A percentile compares a stretch with the other conserved stretches of the same genome.
phyloP scores from a whole-genome alignment of 2,888 invertebrate genomes.

The Nemotelus nigrinus region DNA sequence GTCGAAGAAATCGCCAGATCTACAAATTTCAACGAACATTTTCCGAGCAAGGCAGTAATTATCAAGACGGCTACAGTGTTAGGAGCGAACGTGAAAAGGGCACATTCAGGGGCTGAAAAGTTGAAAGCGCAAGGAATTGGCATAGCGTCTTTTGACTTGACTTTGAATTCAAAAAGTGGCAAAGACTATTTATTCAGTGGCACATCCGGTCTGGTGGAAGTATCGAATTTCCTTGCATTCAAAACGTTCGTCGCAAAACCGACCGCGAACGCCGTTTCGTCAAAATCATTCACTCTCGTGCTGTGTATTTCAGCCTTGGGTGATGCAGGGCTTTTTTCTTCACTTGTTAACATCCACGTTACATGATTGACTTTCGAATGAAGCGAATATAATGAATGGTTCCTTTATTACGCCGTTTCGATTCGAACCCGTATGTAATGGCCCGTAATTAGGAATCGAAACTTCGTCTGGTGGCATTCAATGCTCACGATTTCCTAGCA shows the following conservation, averaged over 20 bases:
- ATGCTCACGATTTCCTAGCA: slow-evolving; percentile 1
- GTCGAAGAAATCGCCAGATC: background rate
- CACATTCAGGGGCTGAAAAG: slow-evolving; percentile 12
- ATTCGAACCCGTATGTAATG: slow-evolving; percentile 26
- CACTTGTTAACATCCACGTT: slow-evolving; percentile 28
- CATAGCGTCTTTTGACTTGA: slow-evolving; percentile 11
- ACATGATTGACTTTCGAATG: slow-evolving; percentile 39
- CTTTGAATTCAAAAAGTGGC: slow-evolving; percentile 41
- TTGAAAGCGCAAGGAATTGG: slow-evolving; percentile 10
- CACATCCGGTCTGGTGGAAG: slow-evolving; percentile 34
- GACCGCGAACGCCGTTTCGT: background rate
- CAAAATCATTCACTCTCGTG: slow-evolving; percentile 1
- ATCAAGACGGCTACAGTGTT: background rate
- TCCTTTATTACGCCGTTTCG: slow-evolving; percentile 17
- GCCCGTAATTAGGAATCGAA: slow-evolving; percentile 26
- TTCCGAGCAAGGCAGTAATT: slow-evolving; percentile 21
- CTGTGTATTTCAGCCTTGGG: background rate
- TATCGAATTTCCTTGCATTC: slow-evolving; percentile 36
- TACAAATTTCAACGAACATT: slow-evolving; percentile 1
- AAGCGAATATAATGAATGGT: slow-evolving; percentile 38
- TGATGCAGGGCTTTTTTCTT: background rate
- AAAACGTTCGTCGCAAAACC: slow-evolving; percentile 22
- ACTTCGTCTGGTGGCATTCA: background rate
- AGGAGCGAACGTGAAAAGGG: background rate
- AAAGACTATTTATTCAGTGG: slow-evolving; percentile 32